Base-by-base conservation (phyloP, 2,113 vertebrate genomes). In the Myotis davidii region DNA sequence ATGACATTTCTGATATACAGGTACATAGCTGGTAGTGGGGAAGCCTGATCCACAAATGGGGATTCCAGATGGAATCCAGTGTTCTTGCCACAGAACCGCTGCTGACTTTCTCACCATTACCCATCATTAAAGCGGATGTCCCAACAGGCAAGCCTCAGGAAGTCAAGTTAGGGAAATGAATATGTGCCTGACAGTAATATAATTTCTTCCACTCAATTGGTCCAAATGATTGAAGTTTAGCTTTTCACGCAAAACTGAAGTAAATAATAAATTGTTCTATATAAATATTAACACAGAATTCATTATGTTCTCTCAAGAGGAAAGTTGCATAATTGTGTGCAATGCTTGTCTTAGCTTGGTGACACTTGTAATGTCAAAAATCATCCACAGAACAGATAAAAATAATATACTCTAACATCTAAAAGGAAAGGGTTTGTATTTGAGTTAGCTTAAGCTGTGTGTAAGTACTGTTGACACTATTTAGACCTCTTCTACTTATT, bases 191-290 rank as follows among this genome's bases (percentile, higher is more conserved):
- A 39, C 2, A 56, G 29, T 65, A 27, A 34, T n/a, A 52, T 34
- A 18, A 16, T 12, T 85, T 90, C 42, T 85, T 95, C 54, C 29
- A 88, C n/a, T 96, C 78, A 84, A 0, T 17, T 96, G 78, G 45
- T 84, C 34, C 85, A 79, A 79, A 92, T 95, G 88, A 93, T 32
- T 54, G 34, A 96, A 74, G 39, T 73, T 67, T 76, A 96, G 25
- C 11, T 88, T 97, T 94, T 70, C 25, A 69, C 20, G 21, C 20
- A 92, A 87, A 95, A 78, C 34, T 74, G 29, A 92, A 95, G 50
- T 45, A 37, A 95, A 92, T 72, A 90, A 64, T 45, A 69, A 56
- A 50, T 69, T 89, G 54, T 88, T 65, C 48, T 50, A 20, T 65
- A 32, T 91, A 92, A 88, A 92, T 74, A 85, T 88, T 83, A 96